These are phyloP conservation scores for Lordiphosa clarofinis DNA, from an alignment of 1,140 invertebrate species.

Conservation along the genomic window DNA sequence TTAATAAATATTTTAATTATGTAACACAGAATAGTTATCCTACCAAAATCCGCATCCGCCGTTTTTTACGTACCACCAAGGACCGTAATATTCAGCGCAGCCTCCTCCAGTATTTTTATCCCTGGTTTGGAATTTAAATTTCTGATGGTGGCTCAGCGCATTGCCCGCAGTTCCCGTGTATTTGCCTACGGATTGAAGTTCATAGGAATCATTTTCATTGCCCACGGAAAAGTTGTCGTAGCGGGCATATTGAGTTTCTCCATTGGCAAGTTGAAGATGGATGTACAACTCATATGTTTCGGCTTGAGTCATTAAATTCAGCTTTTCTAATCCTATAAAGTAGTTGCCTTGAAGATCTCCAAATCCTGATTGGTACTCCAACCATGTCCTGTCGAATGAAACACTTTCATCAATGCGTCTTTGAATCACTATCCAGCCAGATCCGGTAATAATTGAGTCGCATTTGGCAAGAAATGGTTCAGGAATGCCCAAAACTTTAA, in stretches of 20 bases:
- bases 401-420: constrained; percentile 82
- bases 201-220: constrained; percentile 83
- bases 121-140: too few relatives aligned
- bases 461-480: too few relatives aligned
- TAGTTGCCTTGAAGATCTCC: constrained; percentile 83
- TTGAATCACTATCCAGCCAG: constrained; percentile 83
- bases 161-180: constrained; percentile 80
- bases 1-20: too few relatives aligned
- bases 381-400: constrained; percentile 83
- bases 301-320: constrained; percentile 81
- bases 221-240: constrained; percentile 85
- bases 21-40: too few relatives aligned
- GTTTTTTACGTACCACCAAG: too few relatives aligned
- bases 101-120: neutral
- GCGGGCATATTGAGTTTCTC: constrained; percentile 81
- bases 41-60: too few relatives aligned
- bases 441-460: neutral
- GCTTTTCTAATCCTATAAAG: constrained; percentile 83
- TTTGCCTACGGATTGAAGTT: constrained; percentile 84
- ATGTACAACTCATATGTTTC: constrained; percentile 82
- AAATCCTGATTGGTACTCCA: constrained; percentile 83
- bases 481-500: neutral
- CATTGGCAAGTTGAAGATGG: constrained; percentile 82
- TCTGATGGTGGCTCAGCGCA: neutral
- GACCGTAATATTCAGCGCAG: too few relatives aligned